Conservation (phyloP, 2,113 vertebrate genomes). For the Pseudonaja textilis region DNA sequence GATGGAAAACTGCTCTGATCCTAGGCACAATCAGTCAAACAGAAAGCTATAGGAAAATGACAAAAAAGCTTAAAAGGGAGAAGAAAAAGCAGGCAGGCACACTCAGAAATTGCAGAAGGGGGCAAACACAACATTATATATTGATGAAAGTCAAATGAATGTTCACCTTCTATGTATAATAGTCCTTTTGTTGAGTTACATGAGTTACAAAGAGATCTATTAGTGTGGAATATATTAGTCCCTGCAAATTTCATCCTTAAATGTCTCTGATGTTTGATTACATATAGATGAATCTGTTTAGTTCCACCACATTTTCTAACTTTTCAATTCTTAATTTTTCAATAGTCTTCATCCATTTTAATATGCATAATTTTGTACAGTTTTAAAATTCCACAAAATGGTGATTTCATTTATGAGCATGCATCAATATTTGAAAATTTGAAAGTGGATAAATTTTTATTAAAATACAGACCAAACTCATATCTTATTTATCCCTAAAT, state of each 20-base stretch:
- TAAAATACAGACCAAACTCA: not conserved
- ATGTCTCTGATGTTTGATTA: conserved; percentile 25
- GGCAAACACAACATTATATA: not conserved
- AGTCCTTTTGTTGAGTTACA: not conserved
- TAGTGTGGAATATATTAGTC: conserved; percentile 22
- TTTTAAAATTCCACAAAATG: not conserved
- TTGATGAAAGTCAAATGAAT: not conserved
- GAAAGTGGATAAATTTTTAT: not conserved
- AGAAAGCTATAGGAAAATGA: not conserved
- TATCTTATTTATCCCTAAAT: not conserved
- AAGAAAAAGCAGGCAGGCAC: too few species aligned
- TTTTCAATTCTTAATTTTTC: not conserved
- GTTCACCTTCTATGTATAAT: not conserved
- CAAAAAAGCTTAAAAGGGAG: not conserved
- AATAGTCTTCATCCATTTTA: not conserved
- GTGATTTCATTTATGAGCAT: not conserved
- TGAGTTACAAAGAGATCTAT: not conserved
- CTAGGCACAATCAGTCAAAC: not conserved
- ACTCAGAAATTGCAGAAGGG: not conserved
- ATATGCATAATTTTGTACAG: not conserved
- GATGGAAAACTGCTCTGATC: not conserved
- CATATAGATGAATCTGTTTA: not conserved
- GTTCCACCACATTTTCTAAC: not conserved
- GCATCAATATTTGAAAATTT: not conserved
- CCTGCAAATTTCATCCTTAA: conserved; percentile 28